phyloP scores from a whole-genome alignment of 2,113 vertebrate species.

The Neotragus moschatus region DNA sequence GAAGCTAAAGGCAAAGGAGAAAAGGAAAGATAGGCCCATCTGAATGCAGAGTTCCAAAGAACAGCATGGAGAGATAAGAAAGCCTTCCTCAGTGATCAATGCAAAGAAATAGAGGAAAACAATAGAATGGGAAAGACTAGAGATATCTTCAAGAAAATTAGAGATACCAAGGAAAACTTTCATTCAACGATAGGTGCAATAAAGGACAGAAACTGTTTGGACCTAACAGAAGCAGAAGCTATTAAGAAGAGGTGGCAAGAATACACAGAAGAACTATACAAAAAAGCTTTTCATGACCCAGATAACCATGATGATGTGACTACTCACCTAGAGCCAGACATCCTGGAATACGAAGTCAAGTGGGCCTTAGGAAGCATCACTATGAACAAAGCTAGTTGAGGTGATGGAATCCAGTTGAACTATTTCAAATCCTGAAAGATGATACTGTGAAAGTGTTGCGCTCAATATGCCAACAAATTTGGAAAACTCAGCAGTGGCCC shows the following conservation, averaged over 20 bases:
- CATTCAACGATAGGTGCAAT: no score
- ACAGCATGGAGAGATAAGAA: neutral
- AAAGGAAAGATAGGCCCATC: neutral
- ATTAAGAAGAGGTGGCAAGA: no score
- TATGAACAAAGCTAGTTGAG: no score
- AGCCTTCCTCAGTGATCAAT: neutral
- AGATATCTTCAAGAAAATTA: neutral
- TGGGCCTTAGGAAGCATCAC: no score
- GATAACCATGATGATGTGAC: no score
- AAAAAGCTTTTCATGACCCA: no score
- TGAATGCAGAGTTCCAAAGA: neutral
- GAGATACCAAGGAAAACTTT: neutral
- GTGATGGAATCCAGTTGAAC: neutral
- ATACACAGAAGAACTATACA: no score
- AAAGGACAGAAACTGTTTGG: no score
- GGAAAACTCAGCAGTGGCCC: neutral
- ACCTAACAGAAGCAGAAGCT: no score
- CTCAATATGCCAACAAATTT: neutral
- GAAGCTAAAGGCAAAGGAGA: neutral
- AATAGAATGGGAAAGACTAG: neutral
- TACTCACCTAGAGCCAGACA: no score
- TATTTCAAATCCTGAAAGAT: neutral
- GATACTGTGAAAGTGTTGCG: neutral
- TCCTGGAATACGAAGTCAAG: no score
- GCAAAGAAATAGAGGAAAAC: neutral